Conservation (phyloP, 2,113 vertebrate species). For the Mormoops blainvillei region DNA sequence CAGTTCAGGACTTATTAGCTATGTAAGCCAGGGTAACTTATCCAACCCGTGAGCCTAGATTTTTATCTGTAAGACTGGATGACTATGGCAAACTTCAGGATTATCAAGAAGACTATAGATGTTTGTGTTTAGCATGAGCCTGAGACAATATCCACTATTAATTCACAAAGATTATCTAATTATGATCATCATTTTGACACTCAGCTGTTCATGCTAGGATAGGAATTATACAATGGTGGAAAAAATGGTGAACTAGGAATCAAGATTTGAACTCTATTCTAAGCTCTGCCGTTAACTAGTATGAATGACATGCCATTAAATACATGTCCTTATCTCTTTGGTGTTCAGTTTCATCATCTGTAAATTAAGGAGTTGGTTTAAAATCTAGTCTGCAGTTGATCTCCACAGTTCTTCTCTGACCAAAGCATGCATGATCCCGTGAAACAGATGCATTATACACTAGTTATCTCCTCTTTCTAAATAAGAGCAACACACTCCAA, state of each 20-base stretch:
- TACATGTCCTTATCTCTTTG: not conserved
- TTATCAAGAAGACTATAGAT: slow-evolving; percentile 7
- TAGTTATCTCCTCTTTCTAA: not conserved
- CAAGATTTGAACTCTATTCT: not conserved
- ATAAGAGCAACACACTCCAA: not conserved
- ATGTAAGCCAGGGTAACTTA: not conserved
- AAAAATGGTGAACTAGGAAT: not conserved
- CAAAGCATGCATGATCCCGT: not conserved
- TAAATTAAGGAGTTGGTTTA: not conserved
- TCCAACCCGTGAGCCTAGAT: not conserved
- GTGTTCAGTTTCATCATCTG: not conserved
- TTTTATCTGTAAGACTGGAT: not conserved
- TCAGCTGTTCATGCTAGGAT: not conserved
- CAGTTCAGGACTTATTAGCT: not conserved
- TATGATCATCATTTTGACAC: not conserved
- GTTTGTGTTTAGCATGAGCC: not conserved
- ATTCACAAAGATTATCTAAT: slow-evolving; percentile 13
- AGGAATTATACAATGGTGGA: not conserved
- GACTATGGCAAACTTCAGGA: not conserved
- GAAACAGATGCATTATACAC: not conserved
- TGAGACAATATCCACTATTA: not conserved
- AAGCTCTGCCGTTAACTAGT: not conserved
- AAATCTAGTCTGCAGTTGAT: not conserved
- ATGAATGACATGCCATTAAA: not conserved
- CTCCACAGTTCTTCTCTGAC: not conserved